Evolutionary conservation across 2,888 invertebrate species (phyloP), one percentile per base, ranked within the genome.

Genomic region (Theretra japonica): DNA sequence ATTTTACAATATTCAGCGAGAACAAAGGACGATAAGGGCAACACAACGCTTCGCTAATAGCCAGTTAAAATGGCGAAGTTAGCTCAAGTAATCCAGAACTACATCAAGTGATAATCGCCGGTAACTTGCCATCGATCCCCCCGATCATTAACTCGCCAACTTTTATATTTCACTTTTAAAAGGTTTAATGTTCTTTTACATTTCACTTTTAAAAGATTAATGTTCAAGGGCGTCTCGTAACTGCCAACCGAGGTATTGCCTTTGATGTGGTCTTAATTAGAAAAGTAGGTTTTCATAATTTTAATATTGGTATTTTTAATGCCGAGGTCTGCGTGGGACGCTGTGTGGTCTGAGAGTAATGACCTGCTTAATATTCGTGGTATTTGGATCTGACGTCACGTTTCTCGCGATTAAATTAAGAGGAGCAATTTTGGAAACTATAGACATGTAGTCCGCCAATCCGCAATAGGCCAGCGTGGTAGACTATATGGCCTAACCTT

Each of bases 1-100:
- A 53, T 53, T 7, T n/a, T 53, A 53, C 53, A n/a, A 53, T 4
- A 53, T 53, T 53, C n/a, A n/a, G 5, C n/a, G 19, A 58, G 58
- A 65, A 65, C 48, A 53, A 53, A 53, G 53, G 53, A 1, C 53
- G 53, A 0, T 33, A 62, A 41, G 17, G 65, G 21, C 65, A 48
- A 48, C 41, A 65, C 48, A 65, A 48, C 23, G 23, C 23, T 65
- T n/a, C n/a, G n/a, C 65, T 23, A 65, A 65, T 65, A 65, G 65
- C 21, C 21, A 48, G 65, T 65, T 65, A 23, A 65, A 65, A 65
- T 48, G 17, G 23, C 65, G 23, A 65, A 65, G 65, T 65, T 48
- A 48, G 65, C 23, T 60, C 0, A 65, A 65, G 65, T 48, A 65
- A 65, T 65, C 23, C 23, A 21, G 23, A 65, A 48, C 23, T 65